Conservation (phyloP, 1,140 invertebrate species). For the Euschistus heros region DNA sequence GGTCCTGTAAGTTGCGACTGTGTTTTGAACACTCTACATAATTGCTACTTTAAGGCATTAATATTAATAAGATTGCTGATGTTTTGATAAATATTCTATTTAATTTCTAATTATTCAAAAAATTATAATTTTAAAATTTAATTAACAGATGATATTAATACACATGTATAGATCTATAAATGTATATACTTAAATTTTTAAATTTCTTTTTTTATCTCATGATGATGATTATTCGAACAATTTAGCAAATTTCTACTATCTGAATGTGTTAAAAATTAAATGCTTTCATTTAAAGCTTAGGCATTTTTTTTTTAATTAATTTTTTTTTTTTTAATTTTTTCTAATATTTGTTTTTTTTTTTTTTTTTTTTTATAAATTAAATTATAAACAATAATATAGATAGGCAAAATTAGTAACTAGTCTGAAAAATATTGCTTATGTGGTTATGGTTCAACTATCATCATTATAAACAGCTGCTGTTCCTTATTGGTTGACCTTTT, state of each 20-base stretch:
- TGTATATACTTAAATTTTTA: too few species aligned
- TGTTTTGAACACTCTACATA: not conserved
- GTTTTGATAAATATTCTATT: too few species aligned
- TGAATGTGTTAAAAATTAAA: conserved; percentile 17
- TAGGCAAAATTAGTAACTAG: conserved; percentile 12
- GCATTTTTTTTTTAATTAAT: not conserved
- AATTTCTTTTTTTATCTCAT: too few species aligned
- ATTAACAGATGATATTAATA: too few species aligned
- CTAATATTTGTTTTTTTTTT: not conserved
- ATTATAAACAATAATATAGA: conserved; percentile 13
- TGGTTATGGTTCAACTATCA: not conserved
- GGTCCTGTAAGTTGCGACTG: conserved; percentile 6
- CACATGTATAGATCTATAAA: too few species aligned
- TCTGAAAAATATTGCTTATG: conserved; percentile 13
- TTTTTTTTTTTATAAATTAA: conserved; percentile 6
- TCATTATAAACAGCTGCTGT: not conserved
- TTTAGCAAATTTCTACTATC: conserved; percentile 1
- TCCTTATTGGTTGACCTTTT: conserved; percentile 22
- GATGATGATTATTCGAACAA: too few species aligned
- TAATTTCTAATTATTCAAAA: too few species aligned
- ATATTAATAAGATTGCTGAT: too few species aligned
- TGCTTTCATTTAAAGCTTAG: conserved; percentile 10
- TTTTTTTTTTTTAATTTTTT: not conserved
- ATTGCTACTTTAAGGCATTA: conserved; percentile 2
- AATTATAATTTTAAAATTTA: too few species aligned